Evolutionary conservation across 2,888 invertebrate genomes (phyloP).

Genomic region (Neria commutata): DNA sequence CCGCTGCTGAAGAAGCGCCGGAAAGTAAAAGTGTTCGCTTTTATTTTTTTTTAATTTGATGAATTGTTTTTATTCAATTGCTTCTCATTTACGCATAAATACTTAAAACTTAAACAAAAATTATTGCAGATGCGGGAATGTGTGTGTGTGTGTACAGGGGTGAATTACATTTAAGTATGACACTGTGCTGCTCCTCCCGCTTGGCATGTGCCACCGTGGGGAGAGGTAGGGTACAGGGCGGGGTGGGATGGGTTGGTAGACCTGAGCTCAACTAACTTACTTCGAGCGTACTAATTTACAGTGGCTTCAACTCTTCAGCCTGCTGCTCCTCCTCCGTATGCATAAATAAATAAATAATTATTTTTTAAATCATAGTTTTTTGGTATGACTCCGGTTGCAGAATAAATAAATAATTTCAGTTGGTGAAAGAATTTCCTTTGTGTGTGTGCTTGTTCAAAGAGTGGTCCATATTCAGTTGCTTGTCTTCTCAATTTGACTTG

Average conservation of each 20-base stretch:
- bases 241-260: too few species aligned
- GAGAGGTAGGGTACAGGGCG: too few species aligned
- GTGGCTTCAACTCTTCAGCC: not conserved
- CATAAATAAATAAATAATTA: conserved; percentile 8
- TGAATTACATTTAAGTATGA: conserved; percentile 1
- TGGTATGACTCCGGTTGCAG: conserved; percentile 18
- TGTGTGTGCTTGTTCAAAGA: conserved; percentile 45
- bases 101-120: conserved; percentile 46
- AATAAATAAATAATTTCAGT: conserved; percentile 31
- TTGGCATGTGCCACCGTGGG: too few species aligned
- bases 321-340: not conserved
- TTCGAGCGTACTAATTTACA: not conserved
- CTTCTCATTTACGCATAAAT: conserved; percentile 47
- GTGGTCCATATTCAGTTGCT: too few species aligned
- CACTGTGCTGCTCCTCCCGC: not conserved
- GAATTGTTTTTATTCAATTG: conserved; percentile 55
- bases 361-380: conserved; percentile 18
- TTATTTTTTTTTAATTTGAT: too few species aligned
- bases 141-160: conserved; percentile 12
- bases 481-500: too few species aligned
- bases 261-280: conserved; percentile 25
- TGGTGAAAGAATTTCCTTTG: conserved; percentile 13
- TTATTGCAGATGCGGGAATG: conserved; percentile 32
- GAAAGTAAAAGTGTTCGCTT: too few species aligned
- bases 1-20: too few species aligned